These are phyloP conservation scores for Dinomys branickii DNA, from an alignment of 2,113 vertebrate genomes.

Conservation along the genomic window DNA sequence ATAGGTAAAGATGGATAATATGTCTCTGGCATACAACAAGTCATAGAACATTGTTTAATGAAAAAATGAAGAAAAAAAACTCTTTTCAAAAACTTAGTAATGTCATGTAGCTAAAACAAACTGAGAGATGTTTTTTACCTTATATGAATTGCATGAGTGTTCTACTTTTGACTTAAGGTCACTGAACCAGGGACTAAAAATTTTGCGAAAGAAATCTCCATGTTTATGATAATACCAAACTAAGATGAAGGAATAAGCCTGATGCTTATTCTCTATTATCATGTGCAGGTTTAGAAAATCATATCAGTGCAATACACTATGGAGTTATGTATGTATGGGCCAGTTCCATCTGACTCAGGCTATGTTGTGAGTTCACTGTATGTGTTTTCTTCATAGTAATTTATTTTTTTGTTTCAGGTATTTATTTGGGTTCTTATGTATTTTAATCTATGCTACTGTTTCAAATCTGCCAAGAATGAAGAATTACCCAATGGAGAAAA, in stretches of 20 bases:
- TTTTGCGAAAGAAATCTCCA: neutral
- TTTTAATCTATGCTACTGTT: neutral
- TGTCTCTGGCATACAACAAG: neutral
- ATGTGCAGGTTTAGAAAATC: neutral
- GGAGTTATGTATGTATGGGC: neutral
- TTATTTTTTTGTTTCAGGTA: neutral
- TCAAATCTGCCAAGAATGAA: neutral
- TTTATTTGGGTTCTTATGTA: neutral
- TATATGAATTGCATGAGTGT: neutral
- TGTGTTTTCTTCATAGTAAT: neutral
- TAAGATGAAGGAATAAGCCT: neutral
- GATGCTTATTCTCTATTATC: neutral
- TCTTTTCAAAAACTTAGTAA: neutral
- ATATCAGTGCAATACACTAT: neutral
- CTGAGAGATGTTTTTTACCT: neutral
- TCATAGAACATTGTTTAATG: neutral
- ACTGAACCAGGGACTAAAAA: neutral
- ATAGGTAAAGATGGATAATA: neutral
- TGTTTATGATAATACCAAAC: neutral
- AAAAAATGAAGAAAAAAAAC: neutral
- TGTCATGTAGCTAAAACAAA: neutral
- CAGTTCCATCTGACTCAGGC: neutral
- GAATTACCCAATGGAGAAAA: neutral
- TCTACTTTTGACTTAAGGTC: neutral
- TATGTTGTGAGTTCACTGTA: neutral